Evolutionary conservation across 1,140 invertebrate genomes (phyloP), one percentile per base, ranked within the genome.

Genomic region (Lamellibrachia luymesi): DNA sequence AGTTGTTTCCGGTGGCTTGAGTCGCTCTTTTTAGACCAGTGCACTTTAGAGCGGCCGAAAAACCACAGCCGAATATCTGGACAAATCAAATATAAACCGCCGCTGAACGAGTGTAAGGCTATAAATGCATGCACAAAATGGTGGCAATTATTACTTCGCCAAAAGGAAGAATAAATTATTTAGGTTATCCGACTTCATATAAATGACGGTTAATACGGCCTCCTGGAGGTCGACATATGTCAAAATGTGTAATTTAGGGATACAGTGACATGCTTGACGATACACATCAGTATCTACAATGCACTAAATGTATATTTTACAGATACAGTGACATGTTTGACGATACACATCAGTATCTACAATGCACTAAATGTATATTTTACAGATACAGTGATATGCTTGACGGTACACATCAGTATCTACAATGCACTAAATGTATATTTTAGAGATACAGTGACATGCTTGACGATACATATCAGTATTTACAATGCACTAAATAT

Each of bases 11-110:
- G 6, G 90, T 49, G 38, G 27, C 50, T 51, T 91, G 90, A 91
- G 51, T 52, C n/a, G 51, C 50, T 51, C 10, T 38, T 51, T 17
- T 64, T 51, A 4, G 51, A 51, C 92, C 92, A 92, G 51, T 92
- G 92, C 50, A 92, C 92, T 56, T 92, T 92, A 10, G 90, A 49
- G 38, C 90, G 90, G 27, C 90, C 90, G 50, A 50, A 91, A 51
- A 91, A 50, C 90, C 90, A 91, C 50, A 91, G 49, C 10, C 50
- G 90, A 50, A 91, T 91, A 91, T 91, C 90, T 91, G 8, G 4
- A 91, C 1, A 50, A 91, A 50, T 91, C 2, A n/a, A 51, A 91
- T 10, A 90, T 38, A 10, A 10, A 90, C 49, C 0, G 49, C 2
- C 90, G 6, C 13, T 56, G 52, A 56, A 0, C 52, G 52, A 56